Evolutionary conservation across 53 echinoderm and acorn worm species (phyloP), one percentile per base, ranked within the genome.

Genomic region (Luidia sarsii): DNA sequence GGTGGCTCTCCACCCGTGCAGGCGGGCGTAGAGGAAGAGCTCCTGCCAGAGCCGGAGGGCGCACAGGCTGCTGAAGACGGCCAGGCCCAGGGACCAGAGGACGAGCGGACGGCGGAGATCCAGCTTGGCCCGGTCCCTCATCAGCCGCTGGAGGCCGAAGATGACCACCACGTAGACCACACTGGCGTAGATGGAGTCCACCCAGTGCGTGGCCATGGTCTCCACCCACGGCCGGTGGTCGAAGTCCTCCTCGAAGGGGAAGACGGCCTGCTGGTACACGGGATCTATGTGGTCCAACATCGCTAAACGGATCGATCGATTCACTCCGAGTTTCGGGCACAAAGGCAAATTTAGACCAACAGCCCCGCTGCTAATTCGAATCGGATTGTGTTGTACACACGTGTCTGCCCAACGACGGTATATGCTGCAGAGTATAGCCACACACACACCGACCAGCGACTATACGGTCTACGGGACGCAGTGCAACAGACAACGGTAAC

Each of bases 231-330:
- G 88, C 4, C 80, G 61, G 56, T 90, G 86, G 67, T 91, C 89
- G 35, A 91, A 97, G 65, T 97, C 88, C 82, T 90, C 92, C 56
- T 97, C 97, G 51, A 93, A 93, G 48, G 86, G 61, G 57, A 93
- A 97, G 67, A 86, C 21, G 22, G 90, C 86, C 59, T 90, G 89
- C 63, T 92, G 93, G 39, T 91, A 89, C 19, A 79, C 59, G 20
- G 87, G 87, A 57, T 87, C 88, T 35, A 95, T 79, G 53, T 88
- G 66, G 11, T 93, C 90, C 45, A 92, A 87, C 95, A 92, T 95
- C n/a, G n/a, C n/a, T n/a, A n/a, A n/a, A n/a, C n/a, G n/a, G n/a
- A n/a, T n/a, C n/a, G n/a, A n/a, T 31, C 84, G 19, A 18, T 6
- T 65, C 64, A 31, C 23, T 0, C n/a, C n/a, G n/a, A n/a, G n/a